Evolutionary conservation across 2,888 invertebrate genomes (phyloP).

Genomic region (Fabriciana adippe): DNA sequence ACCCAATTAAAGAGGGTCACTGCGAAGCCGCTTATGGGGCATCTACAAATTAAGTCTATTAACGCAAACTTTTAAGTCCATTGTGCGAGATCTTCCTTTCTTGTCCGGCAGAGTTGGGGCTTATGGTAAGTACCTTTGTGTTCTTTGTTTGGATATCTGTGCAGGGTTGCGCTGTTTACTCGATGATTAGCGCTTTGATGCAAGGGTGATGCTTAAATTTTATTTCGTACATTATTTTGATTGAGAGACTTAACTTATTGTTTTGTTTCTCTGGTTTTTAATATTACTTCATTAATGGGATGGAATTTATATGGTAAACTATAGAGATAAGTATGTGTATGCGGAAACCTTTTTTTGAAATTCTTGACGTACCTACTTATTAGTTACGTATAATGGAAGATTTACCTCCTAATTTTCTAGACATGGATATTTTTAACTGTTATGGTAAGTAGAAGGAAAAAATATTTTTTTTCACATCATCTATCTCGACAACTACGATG

Average conservation of each 20-base stretch:
- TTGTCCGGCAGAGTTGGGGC: conserved; percentile 72
- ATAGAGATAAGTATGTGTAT: no score
- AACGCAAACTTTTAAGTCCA: conserved; percentile 80
- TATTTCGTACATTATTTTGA: neutral
- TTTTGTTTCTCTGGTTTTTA: no score
- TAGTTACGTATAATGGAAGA: no score
- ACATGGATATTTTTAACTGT: no score
- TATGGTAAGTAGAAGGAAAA: no score
- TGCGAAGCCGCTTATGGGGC: conserved; percentile 73
- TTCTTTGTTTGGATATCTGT: conserved; percentile 68
- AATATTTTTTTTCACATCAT: no score
- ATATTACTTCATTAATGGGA: no score
- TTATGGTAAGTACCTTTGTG: conserved; percentile 78
- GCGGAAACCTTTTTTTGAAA: no score
- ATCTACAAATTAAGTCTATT: conserved; percentile 82
- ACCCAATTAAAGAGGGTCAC: conserved; percentile 65
- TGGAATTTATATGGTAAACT: no score
- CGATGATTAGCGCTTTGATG: conserved; percentile 33
- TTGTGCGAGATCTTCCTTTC: conserved; percentile 76
- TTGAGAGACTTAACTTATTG: neutral
- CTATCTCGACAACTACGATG: no score
- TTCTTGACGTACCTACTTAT: no score
- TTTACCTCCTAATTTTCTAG: no score
- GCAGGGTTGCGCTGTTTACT: conserved; percentile 55
- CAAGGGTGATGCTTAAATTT: conserved; percentile 28